Base-by-base conservation (phyloP, 2,797 vertebrate species). In the Adelosebastes latens region DNA sequence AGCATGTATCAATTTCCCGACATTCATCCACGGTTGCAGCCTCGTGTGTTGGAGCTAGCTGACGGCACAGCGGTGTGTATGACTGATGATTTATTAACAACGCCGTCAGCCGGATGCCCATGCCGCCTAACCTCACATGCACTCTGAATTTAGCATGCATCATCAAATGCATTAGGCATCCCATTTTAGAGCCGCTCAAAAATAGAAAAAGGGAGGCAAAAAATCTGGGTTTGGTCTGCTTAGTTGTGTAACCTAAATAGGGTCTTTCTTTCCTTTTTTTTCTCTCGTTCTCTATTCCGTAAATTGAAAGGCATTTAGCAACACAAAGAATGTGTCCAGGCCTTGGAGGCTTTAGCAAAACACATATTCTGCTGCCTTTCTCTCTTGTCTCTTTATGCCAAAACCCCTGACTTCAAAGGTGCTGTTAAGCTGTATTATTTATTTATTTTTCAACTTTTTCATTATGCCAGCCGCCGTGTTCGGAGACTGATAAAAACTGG, bases 81-180 rank as follows among this genome's bases (percentile, higher is more conserved):
- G 77, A 85, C 87, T 20, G 66, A 80, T 94, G 32, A 86, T 91
- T 93, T 91, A 89, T 93, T 92, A 80, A 92, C 73, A 42, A 27
- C 5, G 49, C 67, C 25, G n/a, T 84, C 89, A 87, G 84, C 83
- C 20, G 52, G 75, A 87, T 82, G 89, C 85, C 76, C 60, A 60
- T 20, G 24, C 77, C 29, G 78, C 75, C 69, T 81, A 78, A 90
- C 87, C 90, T 88, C 81, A 87, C 84, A 89, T 84, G 82, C 89
- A 75, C 89, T 90, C 85, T n/a, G 70, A 64, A 65, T 88, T 88
- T 34, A 72, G 58, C 82, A 85, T 74, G 87, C 93, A 93, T 93
- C 89, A 90, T 89, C 86, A 85, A 63, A 88, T 77, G 59, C 86
- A 75, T 91, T 82, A 87, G 68, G 75, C 56, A 59, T 77, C 81